Percentiles rank a stretch among this genome's conserved stretches.
Evolutionary conservation across 1,140 invertebrate genomes (phyloP).

Genomic region (Hestina assimilis): DNA sequence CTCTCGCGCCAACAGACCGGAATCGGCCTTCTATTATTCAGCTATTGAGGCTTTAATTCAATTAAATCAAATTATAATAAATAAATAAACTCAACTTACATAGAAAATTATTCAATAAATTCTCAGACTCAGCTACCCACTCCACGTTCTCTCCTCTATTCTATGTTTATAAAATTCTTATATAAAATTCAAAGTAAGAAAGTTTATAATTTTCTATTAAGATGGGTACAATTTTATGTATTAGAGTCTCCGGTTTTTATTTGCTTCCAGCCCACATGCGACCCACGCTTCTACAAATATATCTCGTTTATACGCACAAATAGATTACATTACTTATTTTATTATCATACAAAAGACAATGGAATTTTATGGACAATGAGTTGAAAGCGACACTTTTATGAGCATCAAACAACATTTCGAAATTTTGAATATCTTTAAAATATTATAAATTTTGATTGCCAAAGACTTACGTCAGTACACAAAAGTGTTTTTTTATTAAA

Average conservation of each 20-base stretch:
- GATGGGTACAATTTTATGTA: too few species aligned
- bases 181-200: too few species aligned
- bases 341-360: slow-evolving; percentile 1
- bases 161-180: too few species aligned
- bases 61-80: too few species aligned
- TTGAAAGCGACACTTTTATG: neutral
- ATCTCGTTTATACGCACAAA: neutral
- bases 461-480: neutral
- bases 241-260: neutral
- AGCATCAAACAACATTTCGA: neutral
- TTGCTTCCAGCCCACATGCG: neutral
- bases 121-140: too few species aligned
- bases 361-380: neutral
- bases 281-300: neutral
- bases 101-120: too few species aligned
- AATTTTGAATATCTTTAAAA: neutral
- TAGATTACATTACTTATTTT: neutral
- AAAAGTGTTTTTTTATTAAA: neutral
- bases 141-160: too few species aligned
- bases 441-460: neutral
- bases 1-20: too few species aligned
- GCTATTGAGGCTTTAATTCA: too few species aligned
- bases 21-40: too few species aligned
- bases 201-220: too few species aligned
- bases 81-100: too few species aligned